A percentile compares a stretch with the other conserved stretches of the same genome.
These are phyloP conservation scores for Danio albolineatus DNA, from an alignment of 2,797 vertebrate genomes.

Conservation along the genomic window DNA sequence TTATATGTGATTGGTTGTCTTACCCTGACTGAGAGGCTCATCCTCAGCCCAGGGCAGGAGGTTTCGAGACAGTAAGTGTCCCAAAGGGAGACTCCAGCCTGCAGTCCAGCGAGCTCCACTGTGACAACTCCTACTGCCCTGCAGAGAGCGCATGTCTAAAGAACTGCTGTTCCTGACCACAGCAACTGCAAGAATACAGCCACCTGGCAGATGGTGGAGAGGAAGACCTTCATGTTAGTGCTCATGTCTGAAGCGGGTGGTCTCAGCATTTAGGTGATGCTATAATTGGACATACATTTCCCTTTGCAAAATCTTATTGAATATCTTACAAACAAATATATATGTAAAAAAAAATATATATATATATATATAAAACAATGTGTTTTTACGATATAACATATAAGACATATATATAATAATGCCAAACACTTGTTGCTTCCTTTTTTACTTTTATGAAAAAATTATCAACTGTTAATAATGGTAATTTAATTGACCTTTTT, in stretches of 20 bases:
- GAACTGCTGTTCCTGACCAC: constrained; percentile 78
- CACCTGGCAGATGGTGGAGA: constrained; percentile 70
- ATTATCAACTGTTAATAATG: too few relatives aligned
- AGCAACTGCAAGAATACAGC: constrained; percentile 87
- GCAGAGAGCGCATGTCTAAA: constrained; percentile 80
- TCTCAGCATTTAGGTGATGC: neutral
- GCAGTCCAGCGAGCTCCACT: constrained; percentile 87
- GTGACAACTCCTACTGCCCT: constrained; percentile 86
- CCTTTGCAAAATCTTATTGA: too few relatives aligned
- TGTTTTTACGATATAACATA: too few relatives aligned
- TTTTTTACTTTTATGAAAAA: neutral
- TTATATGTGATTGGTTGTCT: neutral
- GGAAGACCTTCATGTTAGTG: constrained; percentile 7
- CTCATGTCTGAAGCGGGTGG: neutral
- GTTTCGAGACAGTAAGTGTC: constrained; percentile 87
- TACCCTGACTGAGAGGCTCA: constrained; percentile 86
- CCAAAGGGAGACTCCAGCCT: constrained; percentile 90
- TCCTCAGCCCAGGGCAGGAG: constrained; percentile 85
- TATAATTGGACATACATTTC: too few relatives aligned
- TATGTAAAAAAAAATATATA: too few relatives aligned
- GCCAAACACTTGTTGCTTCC: too few relatives aligned
- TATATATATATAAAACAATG: too few relatives aligned
- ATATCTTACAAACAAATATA: too few relatives aligned
- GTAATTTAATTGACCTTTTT: too few relatives aligned
- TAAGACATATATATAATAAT: too few relatives aligned